A percentile compares a stretch with the other conserved stretches of the same genome.
These are phyloP conservation scores for Carettochelys insculpta DNA, from an alignment of 2,113 vertebrate species.

Conservation along the genomic window DNA sequence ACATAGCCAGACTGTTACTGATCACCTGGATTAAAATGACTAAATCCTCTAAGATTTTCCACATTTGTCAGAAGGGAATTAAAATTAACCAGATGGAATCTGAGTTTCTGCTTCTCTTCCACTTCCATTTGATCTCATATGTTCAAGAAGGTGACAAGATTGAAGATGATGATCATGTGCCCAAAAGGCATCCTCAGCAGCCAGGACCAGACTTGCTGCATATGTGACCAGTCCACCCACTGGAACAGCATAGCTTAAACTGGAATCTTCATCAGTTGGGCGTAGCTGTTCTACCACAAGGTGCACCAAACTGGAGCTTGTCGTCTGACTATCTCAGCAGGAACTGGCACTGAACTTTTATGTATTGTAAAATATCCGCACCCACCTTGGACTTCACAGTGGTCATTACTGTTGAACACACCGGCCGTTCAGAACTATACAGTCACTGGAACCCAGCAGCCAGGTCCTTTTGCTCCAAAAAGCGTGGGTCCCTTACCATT, in stretches of 20 bases:
- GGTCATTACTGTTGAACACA: not conserved
- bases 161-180: too few relatives aligned
- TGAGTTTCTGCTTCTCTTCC: not conserved
- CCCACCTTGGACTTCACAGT: not conserved
- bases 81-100: not conserved
- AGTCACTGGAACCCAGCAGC: not conserved
- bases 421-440: not conserved
- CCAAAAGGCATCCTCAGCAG: not conserved
- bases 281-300: not conserved
- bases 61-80: not conserved
- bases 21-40: not conserved
- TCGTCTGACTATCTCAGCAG: not conserved
- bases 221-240: fast-evolving
- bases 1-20: not conserved
- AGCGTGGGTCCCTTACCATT: not conserved
- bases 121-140: not conserved
- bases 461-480: not conserved
- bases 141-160: not conserved
- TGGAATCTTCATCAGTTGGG: not conserved
- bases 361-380: not conserved
- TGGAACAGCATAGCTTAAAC: not conserved
- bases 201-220: fast-evolving
- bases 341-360: not conserved
- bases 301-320: not conserved
- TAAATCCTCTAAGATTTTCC: not conserved